Percentiles rank a stretch among this genome's conserved stretches.
Evolutionary conservation across 1,140 invertebrate species (phyloP).

Genomic region (Globodera ellingtonae): DNA sequence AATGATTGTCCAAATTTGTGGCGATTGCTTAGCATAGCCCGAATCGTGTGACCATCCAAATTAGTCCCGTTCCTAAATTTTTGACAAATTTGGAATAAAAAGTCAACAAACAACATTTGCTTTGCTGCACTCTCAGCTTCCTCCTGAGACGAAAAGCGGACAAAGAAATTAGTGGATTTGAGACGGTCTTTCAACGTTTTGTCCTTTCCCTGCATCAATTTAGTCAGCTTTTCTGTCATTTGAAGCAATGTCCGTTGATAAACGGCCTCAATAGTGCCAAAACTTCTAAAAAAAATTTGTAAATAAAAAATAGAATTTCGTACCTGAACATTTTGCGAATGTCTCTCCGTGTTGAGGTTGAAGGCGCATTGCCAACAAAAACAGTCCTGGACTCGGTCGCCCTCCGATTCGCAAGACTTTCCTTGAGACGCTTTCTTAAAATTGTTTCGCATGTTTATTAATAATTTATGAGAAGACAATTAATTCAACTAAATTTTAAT

Average conservation of each 20-base stretch:
- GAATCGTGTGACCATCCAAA: background rate
- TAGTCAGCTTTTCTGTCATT: conserved; percentile 29
- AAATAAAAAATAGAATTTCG: too few species aligned
- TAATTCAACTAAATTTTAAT: background rate
- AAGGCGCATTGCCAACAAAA: conserved; percentile 27
- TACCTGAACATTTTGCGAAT: conserved; percentile 20
- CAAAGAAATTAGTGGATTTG: conserved; percentile 20
- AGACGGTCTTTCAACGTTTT: background rate
- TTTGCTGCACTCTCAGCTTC: conserved; percentile 16
- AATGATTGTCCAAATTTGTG: background rate
- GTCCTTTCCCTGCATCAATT: conserved; percentile 24
- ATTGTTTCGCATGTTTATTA: background rate
- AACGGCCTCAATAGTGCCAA: conserved; percentile 22
- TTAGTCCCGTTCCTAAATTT: conserved; percentile 17
- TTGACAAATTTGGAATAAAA: background rate
- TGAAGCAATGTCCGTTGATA: conserved; percentile 24
- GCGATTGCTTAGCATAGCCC: background rate
- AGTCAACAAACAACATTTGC: background rate
- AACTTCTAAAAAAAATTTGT: background rate
- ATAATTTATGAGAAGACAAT: background rate
- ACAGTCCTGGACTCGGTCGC: conserved; percentile 15
- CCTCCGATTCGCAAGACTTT: background rate
- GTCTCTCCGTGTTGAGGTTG: conserved; percentile 1
- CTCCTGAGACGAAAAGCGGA: conserved; percentile 15
- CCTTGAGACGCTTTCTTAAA: background rate